These are phyloP conservation scores for Hirtodrosophila alboralis DNA, from an alignment of 2,888 invertebrate genomes.

Conservation along the genomic window DNA sequence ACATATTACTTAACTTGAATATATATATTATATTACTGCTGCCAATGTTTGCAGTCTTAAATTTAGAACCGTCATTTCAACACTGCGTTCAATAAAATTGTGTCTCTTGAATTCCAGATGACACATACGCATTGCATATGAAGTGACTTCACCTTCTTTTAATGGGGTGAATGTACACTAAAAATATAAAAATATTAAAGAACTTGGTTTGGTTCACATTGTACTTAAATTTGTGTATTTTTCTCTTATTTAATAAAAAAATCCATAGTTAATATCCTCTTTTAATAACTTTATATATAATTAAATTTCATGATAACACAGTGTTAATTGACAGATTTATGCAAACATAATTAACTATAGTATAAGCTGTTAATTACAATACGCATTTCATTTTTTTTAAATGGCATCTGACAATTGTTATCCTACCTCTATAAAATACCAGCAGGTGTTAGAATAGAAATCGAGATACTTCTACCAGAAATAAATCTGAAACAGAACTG, in stretches of 20 bases:
- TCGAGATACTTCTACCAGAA: slow-evolving; percentile 54
- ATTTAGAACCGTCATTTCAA: slow-evolving; percentile 7
- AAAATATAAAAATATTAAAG: slow-evolving; percentile 17
- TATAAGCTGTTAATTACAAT: slow-evolving; percentile 15
- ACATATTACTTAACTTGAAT: slow-evolving; percentile 42
- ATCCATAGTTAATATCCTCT: slow-evolving; percentile 12
- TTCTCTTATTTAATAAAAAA: slow-evolving; percentile 19
- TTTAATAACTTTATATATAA: slow-evolving; percentile 4
- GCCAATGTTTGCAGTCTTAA: slow-evolving; percentile 30
- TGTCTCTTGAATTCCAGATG: slow-evolving; percentile 3
- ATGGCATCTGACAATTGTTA: slow-evolving; percentile 74
- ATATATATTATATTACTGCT: too few species aligned
- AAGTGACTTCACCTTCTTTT: slow-evolving; percentile 9
- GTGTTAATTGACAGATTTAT: slow-evolving; percentile 22
- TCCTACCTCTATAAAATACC: slow-evolving; percentile 73
- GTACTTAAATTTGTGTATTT: slow-evolving; percentile 25
- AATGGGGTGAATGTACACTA: slow-evolving; percentile 8
- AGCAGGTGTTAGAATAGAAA: slow-evolving; percentile 64
- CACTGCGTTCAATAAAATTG: slow-evolving; percentile 10
- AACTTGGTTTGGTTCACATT: slow-evolving; percentile 4
- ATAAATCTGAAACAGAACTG: slow-evolving; percentile 61
- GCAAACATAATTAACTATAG: slow-evolving; percentile 21
- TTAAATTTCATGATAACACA: slow-evolving; percentile 19
- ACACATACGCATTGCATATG: slow-evolving; percentile 19
- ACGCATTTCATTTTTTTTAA: slow-evolving; percentile 33